Base-by-base conservation (phyloP, 2,888 invertebrate genomes). In the Apodemia zela region DNA sequence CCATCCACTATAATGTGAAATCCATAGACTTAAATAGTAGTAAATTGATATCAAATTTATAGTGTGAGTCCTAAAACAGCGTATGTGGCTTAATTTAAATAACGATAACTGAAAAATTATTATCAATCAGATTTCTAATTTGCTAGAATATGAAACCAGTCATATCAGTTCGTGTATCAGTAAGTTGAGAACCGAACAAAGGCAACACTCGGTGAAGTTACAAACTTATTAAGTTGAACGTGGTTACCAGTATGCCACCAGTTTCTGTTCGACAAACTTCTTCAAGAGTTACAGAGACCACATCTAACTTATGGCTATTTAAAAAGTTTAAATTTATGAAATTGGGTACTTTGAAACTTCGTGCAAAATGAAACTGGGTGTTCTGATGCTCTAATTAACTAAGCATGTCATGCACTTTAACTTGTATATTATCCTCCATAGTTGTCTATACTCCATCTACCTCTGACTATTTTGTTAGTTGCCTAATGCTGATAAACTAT, bases 101-200 rank as follows among this genome's bases (percentile, higher is more conserved):
- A 13, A 13, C 13, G 13, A 13, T 38, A 38, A 4, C 13, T 38
- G 38, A 38, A 38, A 35, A 38, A 3, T 38, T 38, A 38, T 38
- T 38, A 13, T 13, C 38, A 38, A 38, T 38, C 64, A 65, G 63
- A 42, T 63, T 60, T 54, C 62, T 18, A 61, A 54, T 47, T 38
- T 54, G 38, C 54, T 51, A 54, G 25, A 63, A 63, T 25, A 54
- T 54, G 18, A 25, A 25, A 54, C 25, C 54, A 29, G 29, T 29
- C 25, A 54, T 54, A 54, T 54, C 54, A 54, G n/a, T 54, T 54
- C 54, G 25, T 54, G 29, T 54, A 54, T 54, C 25, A 54, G 54
- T 25, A 54, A 54, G 15, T 54, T 54, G 29, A 15, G 54, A 21
- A 11, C 13, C 21, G 54, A 54, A 54, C 54, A 54, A 54, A 54